Evolutionary conservation across 2,888 invertebrate genomes (phyloP), one percentile per base, ranked within the genome.

Genomic region (Desoria tigrina): DNA sequence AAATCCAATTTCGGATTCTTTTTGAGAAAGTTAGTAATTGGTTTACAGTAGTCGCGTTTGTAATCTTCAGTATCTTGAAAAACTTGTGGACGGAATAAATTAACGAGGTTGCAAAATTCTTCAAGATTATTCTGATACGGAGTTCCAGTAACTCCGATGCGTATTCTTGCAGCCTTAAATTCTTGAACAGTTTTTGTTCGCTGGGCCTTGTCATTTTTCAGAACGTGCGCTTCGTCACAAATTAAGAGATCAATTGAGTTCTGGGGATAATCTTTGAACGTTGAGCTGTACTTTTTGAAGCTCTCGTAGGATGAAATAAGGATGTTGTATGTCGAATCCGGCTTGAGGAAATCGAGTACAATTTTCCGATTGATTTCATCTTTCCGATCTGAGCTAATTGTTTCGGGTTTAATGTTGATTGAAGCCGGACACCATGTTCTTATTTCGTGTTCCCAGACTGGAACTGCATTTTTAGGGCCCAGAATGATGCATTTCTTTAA

Each of bases 211-310:
- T 27, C 55, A 18, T 55, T 55, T 28, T 18, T 26, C 4, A 55
- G 21, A 27, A 28, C 55, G 32, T 55, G 27, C 3, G 55, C 55
- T 18, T 55, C 55, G 28, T 55, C 55, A 55, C 55, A 55, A 4
- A 55, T 28, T 4, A 55, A 11, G 21, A 55, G 55, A 28, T 28
- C 11, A 11, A 28, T 11, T 9, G 18, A 9, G 32, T 21, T 21
- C 2, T 11, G 3, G 4, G 2, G 7, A 55, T 55, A 55, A 6
- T 26, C 7, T 11, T 23, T n/a, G 21, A 55, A 26, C 3, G n/a
- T n/a, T 28, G 6, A 7, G 28, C 3, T n/a, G 27, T 28, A 28
- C n/a, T 55, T 55, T 55, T 55, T 26, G 26, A 55, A 55, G 11
- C 28, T 6, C 4, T 55, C 55, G n/a, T 55, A 55, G 2, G 55